Percentiles rank a stretch among this genome's conserved stretches.
Evolutionary conservation across 2,888 invertebrate genomes (phyloP).

Genomic region (Agrotis segetum): DNA sequence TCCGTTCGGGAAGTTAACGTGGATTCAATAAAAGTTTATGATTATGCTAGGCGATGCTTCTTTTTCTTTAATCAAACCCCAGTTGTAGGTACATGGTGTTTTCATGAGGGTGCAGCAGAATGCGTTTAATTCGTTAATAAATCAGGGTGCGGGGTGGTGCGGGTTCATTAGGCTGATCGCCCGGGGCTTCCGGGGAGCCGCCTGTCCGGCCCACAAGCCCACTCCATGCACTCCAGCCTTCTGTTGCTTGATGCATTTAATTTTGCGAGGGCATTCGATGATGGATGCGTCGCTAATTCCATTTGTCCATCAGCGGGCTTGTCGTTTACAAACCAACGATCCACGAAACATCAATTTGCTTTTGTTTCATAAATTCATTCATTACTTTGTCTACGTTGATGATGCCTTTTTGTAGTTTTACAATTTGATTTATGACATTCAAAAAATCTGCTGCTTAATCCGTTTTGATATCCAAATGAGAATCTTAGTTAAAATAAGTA

Average conservation of each 20-base stretch:
- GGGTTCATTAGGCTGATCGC: slow-evolving; percentile 90
- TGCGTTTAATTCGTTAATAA: slow-evolving; percentile 91
- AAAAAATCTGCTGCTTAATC: slow-evolving; percentile 26
- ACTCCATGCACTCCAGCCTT: slow-evolving; percentile 79
- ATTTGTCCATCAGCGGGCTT: slow-evolving; percentile 68
- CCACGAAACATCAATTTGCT: slow-evolving; percentile 56
- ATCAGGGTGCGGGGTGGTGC: slow-evolving; percentile 88
- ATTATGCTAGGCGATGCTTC: slow-evolving; percentile 34
- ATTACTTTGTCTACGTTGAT: slow-evolving; percentile 27
- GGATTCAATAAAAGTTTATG: slow-evolving; percentile 50
- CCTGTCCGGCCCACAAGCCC: slow-evolving; percentile 81
- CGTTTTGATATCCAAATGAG: slow-evolving; percentile 71
- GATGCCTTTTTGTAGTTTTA: slow-evolving; percentile 1
- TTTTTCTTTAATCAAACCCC: slow-evolving; percentile 52
- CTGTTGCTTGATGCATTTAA: slow-evolving; percentile 85
- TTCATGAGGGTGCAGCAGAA: slow-evolving; percentile 88
- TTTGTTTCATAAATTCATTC: slow-evolving; percentile 53
- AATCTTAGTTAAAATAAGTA: slow-evolving; percentile 86
- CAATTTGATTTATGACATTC: slow-evolving; percentile 27
- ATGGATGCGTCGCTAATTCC: slow-evolving; percentile 79
- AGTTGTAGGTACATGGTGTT: slow-evolving; percentile 67
- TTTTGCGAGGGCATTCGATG: slow-evolving; percentile 80
- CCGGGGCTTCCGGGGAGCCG: slow-evolving; percentile 86
- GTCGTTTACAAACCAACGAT: slow-evolving; percentile 58
- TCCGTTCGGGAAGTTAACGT: slow-evolving; percentile 39